Percentiles rank a stretch among this genome's conserved stretches.
These are phyloP conservation scores for Hyperopisus bebe DNA, from an alignment of 2,113 vertebrate genomes.

Conservation along the genomic window DNA sequence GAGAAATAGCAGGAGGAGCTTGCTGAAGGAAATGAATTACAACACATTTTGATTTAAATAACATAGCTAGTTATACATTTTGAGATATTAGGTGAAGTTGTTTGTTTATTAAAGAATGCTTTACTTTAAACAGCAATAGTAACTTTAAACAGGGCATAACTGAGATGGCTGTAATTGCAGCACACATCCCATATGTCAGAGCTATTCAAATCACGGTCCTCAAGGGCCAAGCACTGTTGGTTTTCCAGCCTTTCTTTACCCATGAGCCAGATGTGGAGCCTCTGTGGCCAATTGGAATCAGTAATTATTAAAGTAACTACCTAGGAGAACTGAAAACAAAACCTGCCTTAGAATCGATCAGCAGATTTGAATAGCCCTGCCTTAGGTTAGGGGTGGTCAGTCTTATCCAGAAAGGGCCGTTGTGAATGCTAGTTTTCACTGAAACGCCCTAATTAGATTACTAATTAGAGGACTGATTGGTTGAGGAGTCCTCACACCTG, in stretches of 20 bases:
- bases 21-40: not conserved
- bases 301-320: not conserved
- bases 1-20: not conserved
- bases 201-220: not conserved
- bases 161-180: not conserved
- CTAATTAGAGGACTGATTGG: too few species aligned
- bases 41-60: not conserved
- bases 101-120: not conserved
- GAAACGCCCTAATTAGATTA: too few species aligned
- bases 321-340: too few species aligned
- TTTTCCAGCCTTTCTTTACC: not conserved
- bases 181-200: not conserved
- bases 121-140: not conserved
- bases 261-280: not conserved
- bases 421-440: too few species aligned
- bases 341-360: too few species aligned
- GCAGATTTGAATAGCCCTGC: not conserved
- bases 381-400: too few species aligned
- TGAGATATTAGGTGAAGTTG: not conserved
- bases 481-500: too few species aligned
- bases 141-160: not conserved
- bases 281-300: not conserved
- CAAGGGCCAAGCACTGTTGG: not conserved
- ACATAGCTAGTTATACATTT: not conserved
- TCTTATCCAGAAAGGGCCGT: too few species aligned